phyloP scores from a whole-genome alignment of 2,113 vertebrate genomes.

The Caretta caretta region DNA sequence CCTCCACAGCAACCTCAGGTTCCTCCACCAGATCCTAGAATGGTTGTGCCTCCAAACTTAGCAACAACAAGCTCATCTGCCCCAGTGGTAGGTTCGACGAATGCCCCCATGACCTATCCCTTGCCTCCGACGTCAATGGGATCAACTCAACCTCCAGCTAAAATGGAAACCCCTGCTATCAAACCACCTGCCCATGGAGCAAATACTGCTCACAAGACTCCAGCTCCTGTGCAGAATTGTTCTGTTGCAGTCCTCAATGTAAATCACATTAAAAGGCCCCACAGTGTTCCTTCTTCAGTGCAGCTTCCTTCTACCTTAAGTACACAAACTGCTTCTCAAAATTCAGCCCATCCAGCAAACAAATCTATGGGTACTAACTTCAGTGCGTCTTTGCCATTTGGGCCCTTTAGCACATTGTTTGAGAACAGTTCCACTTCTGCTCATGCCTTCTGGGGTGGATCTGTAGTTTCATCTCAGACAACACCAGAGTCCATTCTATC shows the following conservation, averaged over 20 bases:
- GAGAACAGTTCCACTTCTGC: slow-evolving; percentile 92
- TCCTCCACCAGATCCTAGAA: slow-evolving; percentile 81
- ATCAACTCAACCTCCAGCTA: slow-evolving; percentile 78
- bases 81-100: slow-evolving; percentile 69
- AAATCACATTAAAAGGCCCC: slow-evolving; percentile 85
- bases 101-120: slow-evolving; percentile 84
- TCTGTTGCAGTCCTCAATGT: slow-evolving; percentile 81
- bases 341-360: slow-evolving; percentile 87
- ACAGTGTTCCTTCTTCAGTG: slow-evolving; percentile 88
- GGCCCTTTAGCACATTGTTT: slow-evolving; percentile 96
- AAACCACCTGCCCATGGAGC: slow-evolving; percentile 77
- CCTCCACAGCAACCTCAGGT: slow-evolving; percentile 83
- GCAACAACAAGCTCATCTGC: slow-evolving; percentile 72
- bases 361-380: slow-evolving; percentile 93
- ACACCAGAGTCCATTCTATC: slow-evolving; percentile 89
- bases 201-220: slow-evolving; percentile 80
- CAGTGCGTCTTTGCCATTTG: slow-evolving; percentile 91
- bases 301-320: slow-evolving; percentile 94
- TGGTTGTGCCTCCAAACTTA: slow-evolving; percentile 80
- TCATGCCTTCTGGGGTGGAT: slow-evolving; percentile 96
- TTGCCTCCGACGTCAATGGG: slow-evolving; percentile 85
- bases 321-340: slow-evolving; percentile 97
- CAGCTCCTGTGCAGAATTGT: slow-evolving; percentile 81
- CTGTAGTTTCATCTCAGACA: slow-evolving; percentile 92
- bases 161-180: slow-evolving; percentile 82